Conservation (phyloP, 1,140 invertebrate species). For the Anastrepha ludens region DNA sequence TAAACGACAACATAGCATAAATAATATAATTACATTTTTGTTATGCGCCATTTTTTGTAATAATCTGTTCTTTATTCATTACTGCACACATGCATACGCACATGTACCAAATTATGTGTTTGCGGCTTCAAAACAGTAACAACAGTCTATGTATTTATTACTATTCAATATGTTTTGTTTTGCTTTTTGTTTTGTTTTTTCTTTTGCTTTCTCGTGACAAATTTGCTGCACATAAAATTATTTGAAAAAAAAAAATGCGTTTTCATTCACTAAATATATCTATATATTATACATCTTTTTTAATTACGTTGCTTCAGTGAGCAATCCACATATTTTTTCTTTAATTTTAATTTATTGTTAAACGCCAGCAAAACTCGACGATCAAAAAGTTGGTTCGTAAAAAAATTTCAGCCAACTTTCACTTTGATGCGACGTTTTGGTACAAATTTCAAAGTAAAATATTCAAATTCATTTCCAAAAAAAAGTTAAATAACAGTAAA, state of each 20-base stretch:
- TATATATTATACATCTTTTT: no score
- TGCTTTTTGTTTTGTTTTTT: background rate
- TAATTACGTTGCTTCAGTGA: no score
- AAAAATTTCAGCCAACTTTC: no score
- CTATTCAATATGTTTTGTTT: background rate
- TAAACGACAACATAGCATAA: constrained; percentile 13
- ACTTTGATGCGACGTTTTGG: no score
- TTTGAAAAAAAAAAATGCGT: no score
- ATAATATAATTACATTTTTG: constrained; percentile 29
- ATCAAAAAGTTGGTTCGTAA: no score
- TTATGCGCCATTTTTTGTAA: constrained; percentile 20
- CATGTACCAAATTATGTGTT: background rate
- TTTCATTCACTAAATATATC: no score
- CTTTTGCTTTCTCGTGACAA: no score
- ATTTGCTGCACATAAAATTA: no score
- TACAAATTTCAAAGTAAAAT: background rate
- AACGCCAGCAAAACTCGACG: no score
- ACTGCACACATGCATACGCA: background rate
- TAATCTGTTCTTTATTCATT: background rate
- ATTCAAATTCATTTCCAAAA: constrained; percentile 8
- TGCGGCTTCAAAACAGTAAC: background rate
- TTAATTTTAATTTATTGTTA: no score
- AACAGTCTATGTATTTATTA: background rate
- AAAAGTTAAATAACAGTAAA: background rate
- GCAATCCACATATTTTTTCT: no score